Evolutionary conservation across 1,140 invertebrate genomes (phyloP), one percentile per base, ranked within the genome.

Genomic region (Magallana ariakensis): DNA sequence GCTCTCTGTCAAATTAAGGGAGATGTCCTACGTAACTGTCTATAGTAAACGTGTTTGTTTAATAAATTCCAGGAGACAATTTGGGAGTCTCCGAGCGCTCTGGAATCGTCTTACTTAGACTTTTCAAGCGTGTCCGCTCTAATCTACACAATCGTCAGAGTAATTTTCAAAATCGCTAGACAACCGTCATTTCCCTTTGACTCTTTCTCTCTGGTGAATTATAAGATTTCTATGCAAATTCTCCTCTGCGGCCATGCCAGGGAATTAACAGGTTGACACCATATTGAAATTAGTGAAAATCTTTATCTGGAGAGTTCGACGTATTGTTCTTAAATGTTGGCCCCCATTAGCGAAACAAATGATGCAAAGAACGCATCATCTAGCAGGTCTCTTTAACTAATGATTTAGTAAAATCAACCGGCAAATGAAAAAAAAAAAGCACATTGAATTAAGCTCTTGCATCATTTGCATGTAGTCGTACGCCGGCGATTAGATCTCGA

Each of bases 371-470:
- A 82, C 80, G 80, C 80, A 82, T 82, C 46, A 55, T 53, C 54
- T 82, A 54, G n/a, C 46, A 82, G 80, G 80, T 82, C 80, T 82
- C 16, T 55, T 55, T 82, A 82, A 56, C 80, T 54, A 82, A 83
- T 83, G 82, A 57, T 83, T 58, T 60, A 60, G 57, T 46, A 87
- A 56, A 87, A 87, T 87, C 58, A 87, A 87, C 57, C 66, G 46
- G 54, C 46, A 55, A 83, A 82, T 84, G 60, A 57, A 84, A 66
- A 15, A 22, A 87, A 87, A 87, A 58, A 54, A 83, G 81, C 53
- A 80, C 58, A 83, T 66, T 83, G 56, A 56, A 83, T 55, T 56
- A 53, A 87, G 66, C 13, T 66, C 81, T 46, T 80, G n/a, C n/a
- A 66, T 26, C 66, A 85, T 80, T 85, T 56, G 85, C 80, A 87